Conservation (phyloP, 2,888 invertebrate genomes). For the Zygothrica quintamaculata region DNA sequence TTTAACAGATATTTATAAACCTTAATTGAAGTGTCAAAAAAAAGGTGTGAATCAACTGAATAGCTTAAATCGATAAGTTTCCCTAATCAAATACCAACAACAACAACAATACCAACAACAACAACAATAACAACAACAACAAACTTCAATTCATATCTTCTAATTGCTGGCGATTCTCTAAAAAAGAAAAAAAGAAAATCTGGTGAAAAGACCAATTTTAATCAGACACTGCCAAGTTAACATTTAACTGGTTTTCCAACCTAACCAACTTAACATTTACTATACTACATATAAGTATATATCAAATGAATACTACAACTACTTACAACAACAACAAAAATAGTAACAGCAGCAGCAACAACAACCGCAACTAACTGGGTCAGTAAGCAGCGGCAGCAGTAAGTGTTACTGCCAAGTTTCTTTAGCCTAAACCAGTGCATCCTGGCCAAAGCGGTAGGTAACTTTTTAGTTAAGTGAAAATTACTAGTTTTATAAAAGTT, state of each 20-base stretch:
- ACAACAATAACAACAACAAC: conserved; percentile 2
- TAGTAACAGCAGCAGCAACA: conserved; percentile 7
- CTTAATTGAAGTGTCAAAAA: conserved; percentile 22
- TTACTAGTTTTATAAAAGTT: too few relatives aligned
- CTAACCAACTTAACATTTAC: conserved; percentile 35
- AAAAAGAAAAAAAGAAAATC: conserved; percentile 1
- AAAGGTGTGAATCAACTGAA: conserved; percentile 30
- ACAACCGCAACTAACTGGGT: conserved; percentile 50
- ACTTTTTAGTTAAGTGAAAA: conserved; percentile 15
- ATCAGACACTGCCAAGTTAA: conserved; percentile 51
- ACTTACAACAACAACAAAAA: conserved; percentile 39
- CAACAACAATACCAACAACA: not conserved
- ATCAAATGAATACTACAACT: conserved; percentile 34
- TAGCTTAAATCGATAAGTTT: conserved; percentile 52
- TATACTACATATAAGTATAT: conserved; percentile 24
- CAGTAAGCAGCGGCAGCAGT: conserved; percentile 40
- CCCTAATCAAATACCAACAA: not conserved
- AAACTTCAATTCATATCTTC: conserved; percentile 3
- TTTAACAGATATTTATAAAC: conserved; percentile 9
- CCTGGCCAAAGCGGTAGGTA: conserved; percentile 55
- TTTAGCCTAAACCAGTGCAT: conserved; percentile 17
- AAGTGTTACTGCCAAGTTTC: conserved; percentile 52
- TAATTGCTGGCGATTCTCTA: not conserved
- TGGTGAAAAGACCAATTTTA: too few relatives aligned
- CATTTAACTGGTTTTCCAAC: conserved; percentile 22